Base-by-base conservation (phyloP, 2,797 vertebrate genomes). In the Periparus ater region DNA sequence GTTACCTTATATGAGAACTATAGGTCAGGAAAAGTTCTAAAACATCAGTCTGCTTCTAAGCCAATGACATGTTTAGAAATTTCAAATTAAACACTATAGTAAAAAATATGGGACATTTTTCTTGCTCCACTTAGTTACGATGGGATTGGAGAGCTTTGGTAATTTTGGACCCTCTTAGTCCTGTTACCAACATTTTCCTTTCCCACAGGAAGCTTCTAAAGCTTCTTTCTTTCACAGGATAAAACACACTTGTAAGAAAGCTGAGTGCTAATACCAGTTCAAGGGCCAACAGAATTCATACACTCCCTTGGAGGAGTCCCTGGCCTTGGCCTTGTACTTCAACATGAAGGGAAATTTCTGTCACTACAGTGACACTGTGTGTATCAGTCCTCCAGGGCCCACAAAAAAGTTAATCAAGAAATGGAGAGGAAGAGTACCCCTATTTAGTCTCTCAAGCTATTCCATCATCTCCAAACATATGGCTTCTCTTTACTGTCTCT, bases 11-110 rank as follows among this genome's bases (percentile, higher is more conserved):
- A 57, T 8, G 10, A 68, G 14, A 74, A 25, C 11, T 17, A 4
- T 16, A 34, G 10, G 19, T 61, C 10, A 32, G 27, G 21, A 65
- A 66, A 76, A 72, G 26, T 30, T 44, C 10, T 42, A 38, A 67
- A 80, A 32, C 3, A 29, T 25, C 1, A 0, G 1, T 29, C 13
- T 25, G 5, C 7, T 22, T 50, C 18, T 44, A n/a, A 48, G 34
- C 6, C 20, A 70, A 22, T 32, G 10, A 21, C 5, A 34, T 7
- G 6, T 42, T 68, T 51, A 55, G 15, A 50, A 38, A 50, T 30
- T 4, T 44, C 19, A 68, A 53, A 36, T 10, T 2, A 53, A 45
- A n/a, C 17, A 11, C 7, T 48, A 5, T 13, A 27, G 10, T 11
- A 42, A 32, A 10, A 38, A 38, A 38, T 38, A 38, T 5, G 3